Evolutionary conservation across 2,888 invertebrate species (phyloP).

Genomic region (Pseudoips prasinana): DNA sequence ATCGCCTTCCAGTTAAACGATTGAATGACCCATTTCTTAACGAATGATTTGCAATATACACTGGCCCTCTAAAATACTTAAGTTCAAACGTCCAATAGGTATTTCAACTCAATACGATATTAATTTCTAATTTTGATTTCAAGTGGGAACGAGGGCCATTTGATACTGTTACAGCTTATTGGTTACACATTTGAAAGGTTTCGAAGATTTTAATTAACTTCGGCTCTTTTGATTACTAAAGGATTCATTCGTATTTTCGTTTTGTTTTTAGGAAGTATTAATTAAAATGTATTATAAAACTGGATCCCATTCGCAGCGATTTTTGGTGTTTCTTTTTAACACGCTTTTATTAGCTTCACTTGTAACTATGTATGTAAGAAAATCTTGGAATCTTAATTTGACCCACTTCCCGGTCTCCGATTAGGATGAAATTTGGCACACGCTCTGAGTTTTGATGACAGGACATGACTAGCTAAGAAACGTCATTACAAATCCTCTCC

Average conservation of each 20-base stretch:
- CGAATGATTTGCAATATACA: conserved; percentile 28
- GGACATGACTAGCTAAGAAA: no score
- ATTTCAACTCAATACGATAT: conserved; percentile 34
- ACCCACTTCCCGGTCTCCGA: no score
- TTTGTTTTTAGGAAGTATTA: conserved; percentile 1
- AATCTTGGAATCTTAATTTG: no score
- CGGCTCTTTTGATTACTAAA: conserved; percentile 18
- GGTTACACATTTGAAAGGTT: conserved; percentile 26
- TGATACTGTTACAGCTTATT: conserved; percentile 31
- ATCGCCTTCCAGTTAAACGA: conserved; percentile 7
- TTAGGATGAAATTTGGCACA: no score
- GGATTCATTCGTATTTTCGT: conserved; percentile 2
- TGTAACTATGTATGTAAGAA: no score
- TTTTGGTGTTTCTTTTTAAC: no score
- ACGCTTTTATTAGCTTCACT: no score
- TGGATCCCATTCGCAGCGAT: no score
- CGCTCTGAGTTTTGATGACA: no score
- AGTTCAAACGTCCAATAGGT: conserved; percentile 27
- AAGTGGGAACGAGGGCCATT: conserved; percentile 25
- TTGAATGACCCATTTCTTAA: conserved; percentile 24
- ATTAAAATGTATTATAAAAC: no score
- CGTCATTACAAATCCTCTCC: no score
- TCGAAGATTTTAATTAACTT: conserved; percentile 27
- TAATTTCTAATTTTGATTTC: conserved; percentile 38
- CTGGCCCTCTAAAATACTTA: conserved; percentile 24